These are phyloP conservation scores for Bicyclus anynana DNA, from an alignment of 1,140 invertebrate genomes.

Conservation along the genomic window DNA sequence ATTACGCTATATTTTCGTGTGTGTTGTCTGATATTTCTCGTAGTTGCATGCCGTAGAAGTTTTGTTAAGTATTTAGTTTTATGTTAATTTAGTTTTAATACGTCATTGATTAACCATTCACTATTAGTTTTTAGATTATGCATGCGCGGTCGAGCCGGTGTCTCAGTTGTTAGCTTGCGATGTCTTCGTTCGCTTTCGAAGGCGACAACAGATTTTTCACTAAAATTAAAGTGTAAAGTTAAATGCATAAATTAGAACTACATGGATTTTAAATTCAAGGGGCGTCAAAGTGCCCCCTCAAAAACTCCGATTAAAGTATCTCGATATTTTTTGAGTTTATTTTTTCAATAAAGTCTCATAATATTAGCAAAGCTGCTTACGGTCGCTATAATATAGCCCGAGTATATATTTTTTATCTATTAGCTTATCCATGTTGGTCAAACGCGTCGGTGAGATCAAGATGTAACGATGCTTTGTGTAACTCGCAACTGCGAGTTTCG, in stretches of 20 bases:
- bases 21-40: constrained; percentile 11
- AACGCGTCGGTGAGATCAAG: no score
- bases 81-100: not conserved
- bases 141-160: not conserved
- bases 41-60: constrained; percentile 6
- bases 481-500: no score
- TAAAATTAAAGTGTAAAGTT: no score
- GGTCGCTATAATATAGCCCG: not conserved
- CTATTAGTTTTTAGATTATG: not conserved
- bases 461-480: no score
- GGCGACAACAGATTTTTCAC: no score
- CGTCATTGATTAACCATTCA: not conserved
- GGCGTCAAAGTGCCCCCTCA: not conserved
- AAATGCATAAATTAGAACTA: not conserved
- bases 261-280: not conserved
- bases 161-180: not conserved
- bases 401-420: not conserved
- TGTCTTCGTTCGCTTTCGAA: not conserved
- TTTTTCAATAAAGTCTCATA: not conserved
- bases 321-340: not conserved
- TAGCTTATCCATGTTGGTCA: no score
- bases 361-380: not conserved
- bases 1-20: constrained; percentile 1
- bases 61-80: not conserved
- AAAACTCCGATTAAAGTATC: not conserved